Evolutionary conservation across 1,140 invertebrate genomes (phyloP).

Genomic region (Linepithema humile): DNA sequence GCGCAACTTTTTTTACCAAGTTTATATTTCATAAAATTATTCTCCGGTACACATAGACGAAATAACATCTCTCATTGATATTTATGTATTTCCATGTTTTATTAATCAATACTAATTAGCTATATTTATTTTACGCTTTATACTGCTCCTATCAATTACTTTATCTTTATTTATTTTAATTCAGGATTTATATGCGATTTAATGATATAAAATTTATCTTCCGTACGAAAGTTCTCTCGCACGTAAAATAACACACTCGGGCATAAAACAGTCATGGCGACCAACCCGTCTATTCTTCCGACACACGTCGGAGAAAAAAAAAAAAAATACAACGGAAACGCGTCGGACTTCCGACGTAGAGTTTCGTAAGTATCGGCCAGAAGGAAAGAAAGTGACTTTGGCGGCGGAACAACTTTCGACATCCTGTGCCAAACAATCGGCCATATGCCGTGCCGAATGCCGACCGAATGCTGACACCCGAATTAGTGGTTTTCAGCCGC

Average conservation of each 20-base stretch:
- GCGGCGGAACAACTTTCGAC: slow-evolving; percentile 65
- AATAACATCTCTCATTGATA: neutral
- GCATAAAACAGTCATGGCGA: neutral
- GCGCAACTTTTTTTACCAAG: neutral
- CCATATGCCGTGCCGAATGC: slow-evolving; percentile 58
- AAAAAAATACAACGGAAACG: slow-evolving; percentile 57
- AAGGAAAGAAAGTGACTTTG: slow-evolving; percentile 61
- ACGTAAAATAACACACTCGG: neutral
- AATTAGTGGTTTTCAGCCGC: slow-evolving; percentile 67
- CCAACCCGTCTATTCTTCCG: neutral
- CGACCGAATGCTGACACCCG: slow-evolving; percentile 44
- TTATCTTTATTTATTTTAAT: neutral
- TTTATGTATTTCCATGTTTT: neutral
- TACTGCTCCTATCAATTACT: neutral
- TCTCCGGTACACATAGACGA: neutral
- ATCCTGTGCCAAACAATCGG: slow-evolving; percentile 68
- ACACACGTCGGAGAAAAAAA: neutral
- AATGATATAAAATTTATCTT: neutral
- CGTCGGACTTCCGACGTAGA: slow-evolving; percentile 63
- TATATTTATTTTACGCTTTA: neutral
- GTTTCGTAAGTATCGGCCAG: slow-evolving; percentile 61
- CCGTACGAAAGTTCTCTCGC: neutral
- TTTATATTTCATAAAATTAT: neutral
- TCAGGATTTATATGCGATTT: neutral
- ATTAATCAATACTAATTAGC: neutral